Evolutionary conservation across 2,113 vertebrate genomes (phyloP), one percentile per base, ranked within the genome.

Genomic region (Apteryx owenii): DNA sequence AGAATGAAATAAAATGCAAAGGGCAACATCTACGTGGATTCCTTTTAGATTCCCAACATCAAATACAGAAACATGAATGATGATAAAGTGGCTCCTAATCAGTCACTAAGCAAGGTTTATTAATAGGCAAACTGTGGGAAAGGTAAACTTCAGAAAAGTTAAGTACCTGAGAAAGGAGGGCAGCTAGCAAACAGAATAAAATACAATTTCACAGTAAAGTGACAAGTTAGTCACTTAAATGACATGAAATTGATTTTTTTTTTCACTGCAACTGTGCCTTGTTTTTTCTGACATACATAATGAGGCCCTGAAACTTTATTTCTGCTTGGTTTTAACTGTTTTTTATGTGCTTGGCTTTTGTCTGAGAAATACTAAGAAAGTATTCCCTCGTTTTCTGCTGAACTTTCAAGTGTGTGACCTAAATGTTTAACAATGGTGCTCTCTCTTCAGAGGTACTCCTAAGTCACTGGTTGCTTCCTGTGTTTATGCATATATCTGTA

Each of bases 71-170:
- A 85, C 38, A 88, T 20, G 13, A 86, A 80, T 79, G 31, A 88
- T 0, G 14, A 90, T 73, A 68, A 82, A 93, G 71, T 26, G 77
- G 23, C 81, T 96, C 31, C 85, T 95, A 93, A 95, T 95, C 85
- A 89, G 76, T 90, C 70, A 90, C 85, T 82, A 96, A 87, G 54
- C 25, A 44, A n/a, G 31, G 56, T 64, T 82, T 73, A 69, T 77
- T 88, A 95, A 90, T 61, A 89, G 75, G 42, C 65, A 71, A 81
- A 88, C 50, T 92, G 61, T 97, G 91, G 86, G 96, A 96, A 98
- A 97, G 95, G 93, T 89, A 98, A 98, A 98, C 83, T 95, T 85
- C 4, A 42, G 71, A 84, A 83, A 87, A 83, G 53, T 46, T 88
- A 71, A 93, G 56, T 85, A 38, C 44, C 85, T 95, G 83, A 80